Evolutionary conservation across 2,888 invertebrate genomes (phyloP).

Genomic region (Nipponacmea schrenckii): DNA sequence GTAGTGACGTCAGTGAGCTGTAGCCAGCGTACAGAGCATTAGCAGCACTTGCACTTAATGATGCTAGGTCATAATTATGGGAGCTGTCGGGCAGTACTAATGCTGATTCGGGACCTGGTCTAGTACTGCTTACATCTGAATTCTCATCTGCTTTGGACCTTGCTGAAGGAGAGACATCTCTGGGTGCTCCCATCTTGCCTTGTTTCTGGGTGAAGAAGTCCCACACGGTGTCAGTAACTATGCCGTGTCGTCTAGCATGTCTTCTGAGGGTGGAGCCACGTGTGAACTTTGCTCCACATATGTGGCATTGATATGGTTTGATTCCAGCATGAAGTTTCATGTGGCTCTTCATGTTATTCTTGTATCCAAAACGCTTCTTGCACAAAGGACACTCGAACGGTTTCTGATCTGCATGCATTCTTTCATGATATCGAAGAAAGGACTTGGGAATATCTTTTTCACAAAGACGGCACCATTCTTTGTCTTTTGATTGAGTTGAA

Average conservation of each 20-base stretch:
- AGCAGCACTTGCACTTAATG: conserved; percentile 16
- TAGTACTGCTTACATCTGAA: not conserved
- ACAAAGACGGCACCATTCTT: conserved; percentile 55
- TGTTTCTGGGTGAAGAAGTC: conserved; percentile 42
- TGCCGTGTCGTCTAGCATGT: conserved; percentile 57
- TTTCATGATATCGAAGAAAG: conserved; percentile 55
- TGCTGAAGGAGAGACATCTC: not conserved
- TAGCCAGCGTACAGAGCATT: conserved; percentile 23
- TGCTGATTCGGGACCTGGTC: not conserved
- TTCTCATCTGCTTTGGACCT: conserved; percentile 9
- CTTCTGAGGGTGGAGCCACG: conserved; percentile 58
- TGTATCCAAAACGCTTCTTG: conserved; percentile 60
- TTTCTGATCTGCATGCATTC: conserved; percentile 58
- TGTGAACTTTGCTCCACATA: conserved; percentile 60
- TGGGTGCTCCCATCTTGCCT: not conserved
- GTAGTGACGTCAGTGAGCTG: conserved; percentile 22
- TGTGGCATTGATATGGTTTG: conserved; percentile 58
- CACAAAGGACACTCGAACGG: conserved; percentile 60
- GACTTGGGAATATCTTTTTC: conserved; percentile 55
- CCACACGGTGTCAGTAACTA: conserved; percentile 52
- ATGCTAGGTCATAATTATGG: conserved; percentile 15
- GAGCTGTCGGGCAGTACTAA: conserved; percentile 15
- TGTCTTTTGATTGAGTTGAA: conserved; percentile 33
- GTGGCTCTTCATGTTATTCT: conserved; percentile 63
- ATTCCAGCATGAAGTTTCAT: conserved; percentile 60